Conservation (phyloP, 2,113 vertebrate species). For the Pituophis catenifer region DNA sequence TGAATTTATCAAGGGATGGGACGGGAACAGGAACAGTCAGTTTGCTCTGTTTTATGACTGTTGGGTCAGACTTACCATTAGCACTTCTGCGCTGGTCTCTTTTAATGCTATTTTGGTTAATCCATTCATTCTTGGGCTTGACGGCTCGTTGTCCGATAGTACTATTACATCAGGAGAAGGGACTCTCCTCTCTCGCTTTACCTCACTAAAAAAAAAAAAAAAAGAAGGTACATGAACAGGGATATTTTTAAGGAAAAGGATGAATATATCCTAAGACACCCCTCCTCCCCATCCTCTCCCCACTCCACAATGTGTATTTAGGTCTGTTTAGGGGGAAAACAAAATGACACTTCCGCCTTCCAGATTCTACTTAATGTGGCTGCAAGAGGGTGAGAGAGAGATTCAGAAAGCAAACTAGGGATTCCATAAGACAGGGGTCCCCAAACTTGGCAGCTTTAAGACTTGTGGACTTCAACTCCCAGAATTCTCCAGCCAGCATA, state of each 20-base stretch:
- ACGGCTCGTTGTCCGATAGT: constrained; percentile 89
- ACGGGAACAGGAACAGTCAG: neutral
- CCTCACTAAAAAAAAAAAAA: constrained; percentile 67
- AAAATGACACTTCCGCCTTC: neutral
- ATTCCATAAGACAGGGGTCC: neutral
- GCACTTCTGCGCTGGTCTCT: constrained; percentile 84
- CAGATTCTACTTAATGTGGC: neutral
- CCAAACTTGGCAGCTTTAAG: too few species aligned
- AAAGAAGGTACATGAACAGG: neutral
- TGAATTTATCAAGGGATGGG: neutral
- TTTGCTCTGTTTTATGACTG: neutral
- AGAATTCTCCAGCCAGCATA: too few species aligned
- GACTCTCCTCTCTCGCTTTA: constrained; percentile 81
- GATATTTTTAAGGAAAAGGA: neutral
- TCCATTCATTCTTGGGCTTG: constrained; percentile 89
- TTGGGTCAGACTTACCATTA: constrained; percentile 78
- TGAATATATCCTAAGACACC: neutral
- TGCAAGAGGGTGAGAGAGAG: neutral
- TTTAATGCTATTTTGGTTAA: constrained; percentile 73
- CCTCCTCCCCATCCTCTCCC: neutral
- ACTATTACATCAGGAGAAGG: constrained; percentile 91
- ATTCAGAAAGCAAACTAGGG: neutral
- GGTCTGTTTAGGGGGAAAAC: too few species aligned
- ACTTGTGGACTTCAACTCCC: too few species aligned
- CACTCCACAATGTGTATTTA: too few species aligned